Base-by-base conservation (phyloP, 2,888 invertebrate species). In the Drosophila longiperda region DNA sequence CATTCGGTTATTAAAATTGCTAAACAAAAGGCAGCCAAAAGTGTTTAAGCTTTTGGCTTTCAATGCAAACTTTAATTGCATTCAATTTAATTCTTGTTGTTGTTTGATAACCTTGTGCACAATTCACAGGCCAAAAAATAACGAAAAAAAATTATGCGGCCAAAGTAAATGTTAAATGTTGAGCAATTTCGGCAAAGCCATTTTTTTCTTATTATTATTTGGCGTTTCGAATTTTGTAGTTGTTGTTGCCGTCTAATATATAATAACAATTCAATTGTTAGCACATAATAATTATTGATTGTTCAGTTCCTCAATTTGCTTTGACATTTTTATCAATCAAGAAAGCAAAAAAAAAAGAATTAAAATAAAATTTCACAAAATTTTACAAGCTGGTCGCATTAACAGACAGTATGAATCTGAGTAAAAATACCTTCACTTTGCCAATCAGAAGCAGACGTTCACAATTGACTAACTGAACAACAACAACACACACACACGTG, bases 51-150 rank as follows among this genome's bases (percentile, higher is more conserved):
- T 66, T 60, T 63, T 66, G 83, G 83, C 69, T 70, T 86, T 85
- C 85, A 85, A 88, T 90, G 90, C 75, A 90, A 90, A 86, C 87
- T 90, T 90, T 86, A 90, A 86, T 86, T 86, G 85, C 85, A 86
- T 78, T 88, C 89, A 86, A 86, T 90, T 89, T 87, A 57, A 64
- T 65, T 63, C 61, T 52, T 69, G 53, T 32, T 57, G 54, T 58
- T 76, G 66, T 85, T 89, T 89, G 80, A 74, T 89, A 85, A 89
- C 90, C 89, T 90, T 89, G 86, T 90, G 90, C 89, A 86, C 86
- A 78, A 85, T 88, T 85, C 87, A 82, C 72, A 69, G 78, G 66
- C 82, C 78, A 57, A 82, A 63, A 58, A 33, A 73, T 58, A 58
- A 82, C 63, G 32, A 71, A 58, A 20, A 68, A 59, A 73, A 59